phyloP scores from a whole-genome alignment of 2,797 vertebrate species.

The Eremophila alpestris region DNA sequence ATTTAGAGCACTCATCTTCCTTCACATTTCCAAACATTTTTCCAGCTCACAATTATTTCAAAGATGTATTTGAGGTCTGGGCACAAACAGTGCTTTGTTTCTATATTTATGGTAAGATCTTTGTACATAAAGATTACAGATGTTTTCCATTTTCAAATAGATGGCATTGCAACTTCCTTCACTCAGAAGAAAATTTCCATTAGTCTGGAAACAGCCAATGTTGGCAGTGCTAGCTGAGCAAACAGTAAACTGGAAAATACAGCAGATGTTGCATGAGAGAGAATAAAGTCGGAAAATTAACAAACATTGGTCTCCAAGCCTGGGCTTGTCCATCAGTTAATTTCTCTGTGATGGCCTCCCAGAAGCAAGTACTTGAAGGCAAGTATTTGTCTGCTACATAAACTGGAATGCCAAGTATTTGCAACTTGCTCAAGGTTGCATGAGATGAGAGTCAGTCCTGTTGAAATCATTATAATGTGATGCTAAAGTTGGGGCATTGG shows the following conservation, averaged over 20 bases:
- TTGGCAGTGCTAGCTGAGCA: background rate
- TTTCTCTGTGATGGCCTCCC: slow-evolving; percentile 53
- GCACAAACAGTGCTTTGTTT: background rate
- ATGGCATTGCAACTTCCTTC: background rate
- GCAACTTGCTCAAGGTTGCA: slow-evolving; percentile 35
- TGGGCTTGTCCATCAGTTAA: slow-evolving; percentile 54
- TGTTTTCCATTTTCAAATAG: slow-evolving; percentile 24
- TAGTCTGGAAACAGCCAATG: slow-evolving; percentile 15
- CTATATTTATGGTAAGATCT: background rate
- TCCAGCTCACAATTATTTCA: background rate
- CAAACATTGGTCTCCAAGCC: background rate
- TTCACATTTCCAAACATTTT: background rate
- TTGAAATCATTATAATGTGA: slow-evolving; percentile 24
- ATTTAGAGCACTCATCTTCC: background rate
- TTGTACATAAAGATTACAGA: background rate
- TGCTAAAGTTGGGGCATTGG: slow-evolving; percentile 25
- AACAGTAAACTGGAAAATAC: slow-evolving; percentile 9
- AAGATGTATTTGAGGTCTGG: background rate
- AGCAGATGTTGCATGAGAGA: background rate
- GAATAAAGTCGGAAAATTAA: slow-evolving; percentile 11
- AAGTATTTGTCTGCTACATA: slow-evolving; percentile 33
- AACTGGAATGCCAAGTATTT: slow-evolving; percentile 55
- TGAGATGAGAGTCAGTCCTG: background rate
- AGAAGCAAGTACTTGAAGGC: slow-evolving; percentile 39
- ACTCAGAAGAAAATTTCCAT: slow-evolving; percentile 34